Evolutionary conservation across 1,140 invertebrate species (phyloP).

Genomic region (Aphelenchoides fujianensis): DNA sequence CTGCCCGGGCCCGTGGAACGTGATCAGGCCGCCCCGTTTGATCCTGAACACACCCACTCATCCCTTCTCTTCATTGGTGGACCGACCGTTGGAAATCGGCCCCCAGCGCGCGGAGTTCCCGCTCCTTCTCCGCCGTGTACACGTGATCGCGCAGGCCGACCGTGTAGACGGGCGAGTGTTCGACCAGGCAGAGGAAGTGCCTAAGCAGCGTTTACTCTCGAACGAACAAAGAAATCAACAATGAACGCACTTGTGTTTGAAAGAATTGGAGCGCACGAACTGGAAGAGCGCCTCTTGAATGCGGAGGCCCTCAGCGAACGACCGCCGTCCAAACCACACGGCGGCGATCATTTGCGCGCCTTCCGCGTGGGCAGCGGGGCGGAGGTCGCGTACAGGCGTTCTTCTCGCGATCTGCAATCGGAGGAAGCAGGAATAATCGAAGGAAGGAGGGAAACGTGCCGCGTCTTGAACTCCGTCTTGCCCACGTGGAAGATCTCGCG

Average conservation of each 20-base stretch:
- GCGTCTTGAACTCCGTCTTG: constrained; percentile 35
- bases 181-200: constrained; percentile 66
- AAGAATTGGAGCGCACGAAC: constrained; percentile 26
- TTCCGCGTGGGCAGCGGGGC: constrained; percentile 46
- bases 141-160: constrained; percentile 77
- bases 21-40: constrained; percentile 90
- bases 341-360: constrained; percentile 40
- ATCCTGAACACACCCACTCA: constrained; percentile 69
- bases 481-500: constrained; percentile 35
- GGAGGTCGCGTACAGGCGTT: constrained; percentile 44
- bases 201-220: constrained; percentile 33
- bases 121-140: constrained; percentile 72
- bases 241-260: constrained; percentile 18
- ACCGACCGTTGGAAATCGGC: constrained; percentile 54
- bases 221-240: constrained; percentile 26
- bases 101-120: constrained; percentile 66
- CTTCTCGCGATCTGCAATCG: constrained; percentile 48
- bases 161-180: constrained; percentile 81
- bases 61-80: too few species aligned
- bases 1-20: constrained; percentile 97
- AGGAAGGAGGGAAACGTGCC: constrained; percentile 30
- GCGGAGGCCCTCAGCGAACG: constrained; percentile 43
- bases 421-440: not conserved
- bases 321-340: constrained; percentile 42
- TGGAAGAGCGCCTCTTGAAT: constrained; percentile 46